Base-by-base conservation (phyloP, 2,888 invertebrate genomes). In the Conchocele bisecta region DNA sequence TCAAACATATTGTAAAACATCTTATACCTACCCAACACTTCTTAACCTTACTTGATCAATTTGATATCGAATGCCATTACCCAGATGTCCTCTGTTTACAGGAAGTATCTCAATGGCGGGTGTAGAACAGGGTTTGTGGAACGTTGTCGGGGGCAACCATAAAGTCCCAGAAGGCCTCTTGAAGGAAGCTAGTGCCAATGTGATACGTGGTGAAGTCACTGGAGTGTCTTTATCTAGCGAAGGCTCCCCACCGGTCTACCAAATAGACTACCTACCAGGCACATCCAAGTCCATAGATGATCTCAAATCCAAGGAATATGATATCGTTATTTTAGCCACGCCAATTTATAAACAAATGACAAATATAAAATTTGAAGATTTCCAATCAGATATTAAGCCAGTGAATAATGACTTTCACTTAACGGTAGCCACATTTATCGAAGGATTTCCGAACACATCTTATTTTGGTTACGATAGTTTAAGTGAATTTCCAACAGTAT, bases 71-170 rank as follows among this genome's bases (percentile, higher is more conserved):
- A n/a, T n/a, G n/a, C n/a, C n/a, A n/a, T n/a, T n/a, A n/a, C n/a
- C n/a, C n/a, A n/a, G n/a, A n/a, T n/a, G n/a, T n/a, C n/a, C n/a
- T n/a, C n/a, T n/a, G 89, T 91, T 86, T 82, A 31, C 83, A 92
- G 93, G 93, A 59, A 84, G 87, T 63, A 91, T 93, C 0, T 92
- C 93, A 1, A 77, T 94, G 59, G 93, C 94, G 57, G 94, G 93
- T 13, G 92, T 92, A 15, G 92, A 91, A 28, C 87, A 89, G 28
- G 91, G 91, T 17, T 87, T 94, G 41, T 94, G 94, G 93, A 89
- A 93, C 24, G 92, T 94, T 5, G 90, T 92, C 77, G 93, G 93
- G 46, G 94, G 94, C 48, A 94, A 94, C 84, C 84, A 91, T 59
- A 81, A 81, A 33, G 75, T 88, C 4, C 84, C 89, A 4, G 82